These are phyloP conservation scores for Pyrocephalus nanus DNA, from an alignment of 2,797 vertebrate species.

Conservation along the genomic window DNA sequence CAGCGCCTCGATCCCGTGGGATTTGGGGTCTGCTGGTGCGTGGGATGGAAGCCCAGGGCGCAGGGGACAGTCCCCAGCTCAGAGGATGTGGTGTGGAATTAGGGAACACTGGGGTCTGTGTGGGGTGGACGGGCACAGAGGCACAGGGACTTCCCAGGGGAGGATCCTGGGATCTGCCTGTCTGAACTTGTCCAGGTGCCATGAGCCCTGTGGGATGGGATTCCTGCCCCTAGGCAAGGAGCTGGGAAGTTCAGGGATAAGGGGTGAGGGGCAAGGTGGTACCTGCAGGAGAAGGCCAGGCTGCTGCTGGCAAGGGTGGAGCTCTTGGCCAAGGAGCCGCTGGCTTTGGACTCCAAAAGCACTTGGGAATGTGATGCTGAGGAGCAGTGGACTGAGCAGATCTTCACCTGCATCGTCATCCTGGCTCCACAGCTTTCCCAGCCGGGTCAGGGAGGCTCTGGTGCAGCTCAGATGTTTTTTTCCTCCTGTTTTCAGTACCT, in stretches of 20 bases:
- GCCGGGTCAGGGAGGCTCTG: accelerated
- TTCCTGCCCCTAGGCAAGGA: background rate
- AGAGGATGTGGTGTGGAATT: background rate
- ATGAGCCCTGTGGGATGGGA: background rate
- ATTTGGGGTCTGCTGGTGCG: background rate
- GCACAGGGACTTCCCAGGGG: background rate
- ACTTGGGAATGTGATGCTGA: accelerated
- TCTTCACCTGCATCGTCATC: background rate
- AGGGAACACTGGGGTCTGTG: accelerated
- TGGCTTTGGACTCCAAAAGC: background rate
- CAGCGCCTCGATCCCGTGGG: background rate
- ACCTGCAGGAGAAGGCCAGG: background rate
- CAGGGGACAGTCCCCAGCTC: background rate
- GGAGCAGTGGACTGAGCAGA: background rate
- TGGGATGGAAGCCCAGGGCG: background rate
- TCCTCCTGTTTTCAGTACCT: background rate
- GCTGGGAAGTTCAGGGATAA: background rate
- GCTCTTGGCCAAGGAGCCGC: background rate
- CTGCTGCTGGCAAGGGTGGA: background rate
- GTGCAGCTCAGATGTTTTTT: background rate
- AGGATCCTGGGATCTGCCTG: accelerated
- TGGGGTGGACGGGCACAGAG: accelerated
- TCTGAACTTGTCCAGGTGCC: background rate
- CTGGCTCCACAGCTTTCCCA: background rate
- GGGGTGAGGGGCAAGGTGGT: background rate